Evolutionary conservation across 2,888 invertebrate genomes (phyloP).

Genomic region (Xestia xanthographa): DNA sequence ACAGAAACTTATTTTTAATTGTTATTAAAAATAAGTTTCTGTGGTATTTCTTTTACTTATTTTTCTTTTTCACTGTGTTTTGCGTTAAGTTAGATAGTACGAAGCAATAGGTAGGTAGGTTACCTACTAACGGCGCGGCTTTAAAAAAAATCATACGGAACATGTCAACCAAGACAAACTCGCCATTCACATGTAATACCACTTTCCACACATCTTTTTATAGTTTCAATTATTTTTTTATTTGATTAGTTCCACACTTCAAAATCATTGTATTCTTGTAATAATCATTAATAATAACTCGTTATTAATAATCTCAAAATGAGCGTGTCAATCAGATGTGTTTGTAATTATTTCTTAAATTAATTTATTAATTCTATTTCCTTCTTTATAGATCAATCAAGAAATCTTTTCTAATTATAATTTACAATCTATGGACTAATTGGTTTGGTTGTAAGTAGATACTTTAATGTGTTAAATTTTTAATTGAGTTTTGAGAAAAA

Average conservation of each 20-base stretch:
- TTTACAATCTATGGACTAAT: conserved; percentile 25
- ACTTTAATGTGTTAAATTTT: conserved; percentile 1
- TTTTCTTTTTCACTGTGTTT: not conserved
- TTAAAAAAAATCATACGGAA: conserved; percentile 41
- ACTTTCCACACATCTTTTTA: conserved; percentile 35
- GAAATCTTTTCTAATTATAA: conserved; percentile 29
- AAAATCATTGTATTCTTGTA: conserved; percentile 28
- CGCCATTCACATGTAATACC: not conserved
- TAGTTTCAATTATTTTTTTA: conserved; percentile 50
- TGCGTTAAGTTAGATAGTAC: not conserved
- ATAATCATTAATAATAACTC: conserved; percentile 29
- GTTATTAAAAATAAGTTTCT: not conserved
- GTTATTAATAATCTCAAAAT: conserved; percentile 45
- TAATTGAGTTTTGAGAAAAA: conserved; percentile 28
- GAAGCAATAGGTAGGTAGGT: not conserved
- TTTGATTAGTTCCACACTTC: conserved; percentile 49
- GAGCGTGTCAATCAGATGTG: conserved; percentile 46
- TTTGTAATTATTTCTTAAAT: conserved; percentile 44
- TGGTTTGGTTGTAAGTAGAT: conserved; percentile 15
- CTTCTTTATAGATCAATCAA: conserved; percentile 30
- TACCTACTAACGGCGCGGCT: too few relatives aligned
- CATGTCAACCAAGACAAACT: not conserved
- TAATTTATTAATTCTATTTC: conserved; percentile 27
- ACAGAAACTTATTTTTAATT: too few relatives aligned
- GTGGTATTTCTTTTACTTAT: not conserved